phyloP scores from a whole-genome alignment of 2,113 vertebrate genomes.

The Paedocypris sp. region DNA sequence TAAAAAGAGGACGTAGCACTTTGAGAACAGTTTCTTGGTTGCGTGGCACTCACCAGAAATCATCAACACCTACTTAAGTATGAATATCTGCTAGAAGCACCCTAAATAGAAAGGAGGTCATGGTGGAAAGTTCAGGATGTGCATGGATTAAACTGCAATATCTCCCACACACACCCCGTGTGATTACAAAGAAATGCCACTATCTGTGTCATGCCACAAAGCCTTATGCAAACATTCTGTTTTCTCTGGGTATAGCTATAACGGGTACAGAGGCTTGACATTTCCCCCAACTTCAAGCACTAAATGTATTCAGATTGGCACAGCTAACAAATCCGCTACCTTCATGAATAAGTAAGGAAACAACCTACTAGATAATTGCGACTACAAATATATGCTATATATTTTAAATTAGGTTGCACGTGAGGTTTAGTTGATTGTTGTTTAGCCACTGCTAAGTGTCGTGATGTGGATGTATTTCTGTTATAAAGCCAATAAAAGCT shows the following conservation, averaged over 20 bases:
- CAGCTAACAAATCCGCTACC: slow-evolving; percentile 9
- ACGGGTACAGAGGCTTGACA: slow-evolving; percentile 1
- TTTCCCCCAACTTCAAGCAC: neutral
- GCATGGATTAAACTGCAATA: neutral
- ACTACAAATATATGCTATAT: too few species aligned
- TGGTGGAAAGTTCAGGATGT: neutral
- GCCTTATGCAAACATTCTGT: neutral
- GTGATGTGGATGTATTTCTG: too few species aligned
- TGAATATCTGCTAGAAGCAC: neutral
- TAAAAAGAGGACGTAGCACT: neutral
- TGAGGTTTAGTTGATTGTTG: too few species aligned
- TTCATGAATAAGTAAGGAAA: too few species aligned
- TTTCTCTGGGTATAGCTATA: neutral
- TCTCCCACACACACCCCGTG: neutral
- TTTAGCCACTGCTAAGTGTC: too few species aligned
- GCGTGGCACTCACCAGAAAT: neutral
- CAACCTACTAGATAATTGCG: too few species aligned
- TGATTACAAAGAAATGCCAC: neutral
- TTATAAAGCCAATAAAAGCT: too few species aligned
- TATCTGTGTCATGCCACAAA: neutral
- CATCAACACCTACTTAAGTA: neutral
- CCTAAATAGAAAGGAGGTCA: neutral
- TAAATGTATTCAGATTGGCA: neutral
- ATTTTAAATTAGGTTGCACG: too few species aligned
- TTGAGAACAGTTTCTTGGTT: slow-evolving; percentile 6